Conservation (phyloP, 2,113 vertebrate species). For the Cebidichthys violaceus region DNA sequence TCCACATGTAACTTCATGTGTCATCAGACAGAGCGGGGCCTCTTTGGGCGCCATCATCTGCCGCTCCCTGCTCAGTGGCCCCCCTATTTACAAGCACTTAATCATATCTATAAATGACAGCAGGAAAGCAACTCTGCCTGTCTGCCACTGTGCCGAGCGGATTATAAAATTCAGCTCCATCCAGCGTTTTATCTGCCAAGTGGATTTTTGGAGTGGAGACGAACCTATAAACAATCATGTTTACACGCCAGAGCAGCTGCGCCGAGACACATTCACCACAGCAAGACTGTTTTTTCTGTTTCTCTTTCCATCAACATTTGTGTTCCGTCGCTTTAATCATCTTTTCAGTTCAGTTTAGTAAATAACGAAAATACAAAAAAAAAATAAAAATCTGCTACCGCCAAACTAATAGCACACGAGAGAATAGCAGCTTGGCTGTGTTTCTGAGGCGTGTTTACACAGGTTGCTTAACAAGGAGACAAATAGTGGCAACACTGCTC, state of each 20-base stretch:
- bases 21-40: background rate
- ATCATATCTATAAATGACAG: slow-evolving; percentile 51
- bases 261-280: slow-evolving; percentile 41
- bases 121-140: slow-evolving; percentile 49
- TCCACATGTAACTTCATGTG: background rate
- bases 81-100: slow-evolving; percentile 39
- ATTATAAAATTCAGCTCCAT: slow-evolving; percentile 59
- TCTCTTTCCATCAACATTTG: slow-evolving; percentile 50
- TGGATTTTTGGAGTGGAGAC: slow-evolving; percentile 63
- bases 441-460: slow-evolving; percentile 37
- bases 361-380: slow-evolving; percentile 38
- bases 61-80: slow-evolving; percentile 14
- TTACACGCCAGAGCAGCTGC: slow-evolving; percentile 64
- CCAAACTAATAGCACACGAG: slow-evolving; percentile 56
- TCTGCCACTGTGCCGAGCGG: slow-evolving; percentile 62
- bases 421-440: slow-evolving; percentile 50
- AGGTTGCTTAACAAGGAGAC: slow-evolving; percentile 21
- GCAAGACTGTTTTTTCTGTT: slow-evolving; percentile 48
- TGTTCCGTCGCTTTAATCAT: slow-evolving; percentile 47
- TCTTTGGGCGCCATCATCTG: background rate
- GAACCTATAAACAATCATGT: slow-evolving; percentile 62
- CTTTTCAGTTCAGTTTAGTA: slow-evolving; percentile 28
- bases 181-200: slow-evolving; percentile 63
- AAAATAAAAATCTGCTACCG: background rate
- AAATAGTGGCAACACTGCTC: background rate